Evolutionary conservation across 2,888 invertebrate genomes (phyloP), one percentile per base, ranked within the genome.

Genomic region (Platycnemis pennipes): DNA sequence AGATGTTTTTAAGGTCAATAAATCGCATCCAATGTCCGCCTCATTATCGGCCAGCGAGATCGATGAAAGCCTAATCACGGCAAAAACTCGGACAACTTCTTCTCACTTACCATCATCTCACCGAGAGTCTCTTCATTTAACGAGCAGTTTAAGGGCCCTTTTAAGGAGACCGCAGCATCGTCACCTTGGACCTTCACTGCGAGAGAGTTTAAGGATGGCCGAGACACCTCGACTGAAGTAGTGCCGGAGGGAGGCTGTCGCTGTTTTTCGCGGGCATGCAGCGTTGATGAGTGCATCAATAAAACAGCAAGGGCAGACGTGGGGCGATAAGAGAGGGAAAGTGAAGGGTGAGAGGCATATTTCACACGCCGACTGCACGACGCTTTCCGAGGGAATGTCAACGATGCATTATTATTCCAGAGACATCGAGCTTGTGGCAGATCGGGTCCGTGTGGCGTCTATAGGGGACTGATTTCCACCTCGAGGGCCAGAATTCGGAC

Each of bases 201-300:
- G 63, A 16, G 13, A n/a, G 31, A 77, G 77, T 77, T 77, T 77
- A 77, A 77, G 77, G 77, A 31, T 26, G 37, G 0, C 69, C 8
- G 1, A 11, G 4, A 77, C 31, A 77, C 77, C 37, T 77, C 77
- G 16, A 77, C 37, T 7, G 77, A 16, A 37, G 77, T 37, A n/a
- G 77, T 22, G 56, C 77, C 37, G 77, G 37, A 37, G 77, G 77
- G 2, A 37, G n/a, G n/a, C n/a, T n/a, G 77, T 5, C 31, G 37
- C 37, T 26, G 11, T 77, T 37, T 77, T 77, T 37, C 77, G 37
- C 37, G 11, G 37, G 37, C 77, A n/a, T 77, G 31, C 8, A 5
- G 77, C 77, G 13, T 13, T 77, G 37, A 77, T 37, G 77, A 37
- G 77, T 77, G 77, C 77, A 77, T 37, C 77, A 77, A 77, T 77